Conservation (phyloP, 2,797 vertebrate species). For the Leuciscus waleckii region DNA sequence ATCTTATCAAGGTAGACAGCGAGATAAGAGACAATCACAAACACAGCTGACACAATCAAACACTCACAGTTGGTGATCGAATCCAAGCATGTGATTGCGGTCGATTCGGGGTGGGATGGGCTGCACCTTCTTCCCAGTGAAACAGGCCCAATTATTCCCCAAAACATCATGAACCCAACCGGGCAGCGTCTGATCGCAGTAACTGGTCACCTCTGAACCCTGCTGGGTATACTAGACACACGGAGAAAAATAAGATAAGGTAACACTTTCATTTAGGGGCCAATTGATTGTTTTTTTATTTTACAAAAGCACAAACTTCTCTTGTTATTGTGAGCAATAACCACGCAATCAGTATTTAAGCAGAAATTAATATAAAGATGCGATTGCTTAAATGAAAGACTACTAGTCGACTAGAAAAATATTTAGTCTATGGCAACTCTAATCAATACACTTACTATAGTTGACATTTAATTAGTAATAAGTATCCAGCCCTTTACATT, state of each 20-base stretch:
- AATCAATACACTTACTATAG: too few relatives aligned
- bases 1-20: neutral
- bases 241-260: neutral
- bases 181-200: conserved; percentile 90
- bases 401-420: too few relatives aligned
- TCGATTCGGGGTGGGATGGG: conserved; percentile 61
- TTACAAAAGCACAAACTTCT: too few relatives aligned
- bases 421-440: too few relatives aligned
- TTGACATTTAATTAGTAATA: too few relatives aligned
- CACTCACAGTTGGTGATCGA: conserved; percentile 67
- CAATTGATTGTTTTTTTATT: too few relatives aligned
- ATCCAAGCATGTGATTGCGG: conserved; percentile 44
- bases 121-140: conserved; percentile 81
- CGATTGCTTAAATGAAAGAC: too few relatives aligned
- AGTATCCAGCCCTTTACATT: too few relatives aligned
- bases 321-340: too few relatives aligned
- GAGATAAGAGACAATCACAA: neutral
- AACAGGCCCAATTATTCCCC: conserved; percentile 95
- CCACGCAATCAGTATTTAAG: too few relatives aligned
- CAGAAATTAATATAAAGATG: too few relatives aligned
- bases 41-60: neutral
- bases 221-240: conserved; percentile 83
- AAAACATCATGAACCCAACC: conserved; percentile 95
- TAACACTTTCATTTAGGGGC: too few relatives aligned
- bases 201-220: conserved; percentile 83